Conservation (phyloP, 2,113 vertebrate species). For the Rynchops niger region DNA sequence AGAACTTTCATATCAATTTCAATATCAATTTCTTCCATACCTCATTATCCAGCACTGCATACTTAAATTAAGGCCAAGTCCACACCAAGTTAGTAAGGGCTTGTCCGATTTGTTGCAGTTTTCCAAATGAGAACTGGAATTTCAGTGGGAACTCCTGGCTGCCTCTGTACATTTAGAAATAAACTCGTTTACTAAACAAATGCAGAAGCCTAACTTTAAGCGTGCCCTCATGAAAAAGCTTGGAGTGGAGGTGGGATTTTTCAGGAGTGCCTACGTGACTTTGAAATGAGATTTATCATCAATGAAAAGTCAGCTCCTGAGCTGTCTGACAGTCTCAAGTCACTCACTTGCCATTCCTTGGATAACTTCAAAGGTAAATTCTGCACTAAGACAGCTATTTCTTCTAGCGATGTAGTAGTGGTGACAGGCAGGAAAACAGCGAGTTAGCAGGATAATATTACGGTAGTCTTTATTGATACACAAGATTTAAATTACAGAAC, state of each 20-base stretch:
- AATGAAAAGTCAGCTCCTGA: not conserved
- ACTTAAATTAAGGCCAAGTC: not conserved
- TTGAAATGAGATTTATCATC: not conserved
- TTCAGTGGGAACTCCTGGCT: not conserved
- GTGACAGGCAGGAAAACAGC: not conserved
- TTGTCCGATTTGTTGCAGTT: not conserved
- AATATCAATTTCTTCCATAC: not conserved
- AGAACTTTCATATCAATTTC: not conserved
- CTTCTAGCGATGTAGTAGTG: not conserved
- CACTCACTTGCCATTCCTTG: not conserved
- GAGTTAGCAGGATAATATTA: conserved; percentile 23
- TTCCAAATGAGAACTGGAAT: not conserved
- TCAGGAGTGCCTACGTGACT: not conserved
- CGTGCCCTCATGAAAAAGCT: not conserved
- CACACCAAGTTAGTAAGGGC: not conserved
- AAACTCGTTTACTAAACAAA: not conserved
- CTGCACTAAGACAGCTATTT: not conserved
- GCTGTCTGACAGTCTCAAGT: not conserved
- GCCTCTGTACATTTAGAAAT: not conserved
- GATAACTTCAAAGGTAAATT: not conserved
- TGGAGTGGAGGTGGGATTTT: not conserved
- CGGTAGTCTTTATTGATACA: conserved; percentile 66
- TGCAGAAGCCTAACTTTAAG: not conserved
- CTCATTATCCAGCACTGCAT: not conserved
- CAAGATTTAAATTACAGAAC: conserved; percentile 46